Percentiles rank a stretch among this genome's conserved stretches.
Conservation (phyloP, 30 jellyfish, hydroid and myxozoan genomes). For the Sanderia malayensis region DNA sequence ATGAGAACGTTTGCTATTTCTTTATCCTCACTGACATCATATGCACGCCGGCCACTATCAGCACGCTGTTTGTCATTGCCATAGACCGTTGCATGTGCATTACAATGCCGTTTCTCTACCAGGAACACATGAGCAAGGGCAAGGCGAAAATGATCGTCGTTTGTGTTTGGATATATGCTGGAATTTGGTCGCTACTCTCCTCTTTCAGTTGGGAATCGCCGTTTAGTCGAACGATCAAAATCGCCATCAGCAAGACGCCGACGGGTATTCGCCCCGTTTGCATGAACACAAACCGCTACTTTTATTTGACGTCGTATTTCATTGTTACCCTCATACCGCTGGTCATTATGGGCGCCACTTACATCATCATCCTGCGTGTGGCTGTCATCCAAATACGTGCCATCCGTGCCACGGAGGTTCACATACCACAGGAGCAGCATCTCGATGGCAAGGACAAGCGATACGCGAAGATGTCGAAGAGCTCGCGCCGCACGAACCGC, state of each 20-base stretch:
- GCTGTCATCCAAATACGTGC: constrained; percentile 86
- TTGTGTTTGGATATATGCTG: constrained; percentile 67
- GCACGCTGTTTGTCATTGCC: constrained; percentile 82
- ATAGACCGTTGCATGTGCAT: constrained; percentile 88
- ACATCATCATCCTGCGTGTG: constrained; percentile 61
- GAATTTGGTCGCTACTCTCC: constrained; percentile 60
- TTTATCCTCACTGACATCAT: constrained; percentile 50
- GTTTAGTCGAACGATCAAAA: neutral
- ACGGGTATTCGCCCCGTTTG: constrained; percentile 17
- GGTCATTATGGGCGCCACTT: constrained; percentile 57
- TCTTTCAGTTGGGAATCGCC: constrained; percentile 67
- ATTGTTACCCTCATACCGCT: constrained; percentile 71
- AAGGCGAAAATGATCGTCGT: constrained; percentile 38
- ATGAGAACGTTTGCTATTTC: constrained; percentile 43
- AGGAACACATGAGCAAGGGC: constrained; percentile 28
- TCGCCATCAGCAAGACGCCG: neutral
- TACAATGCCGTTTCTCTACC: constrained; percentile 64
- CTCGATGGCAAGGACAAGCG: constrained; percentile 28
- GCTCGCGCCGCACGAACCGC: constrained; percentile 61
- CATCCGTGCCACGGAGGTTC: constrained; percentile 70
- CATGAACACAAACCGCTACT: constrained; percentile 44
- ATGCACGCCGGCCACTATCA: constrained; percentile 69
- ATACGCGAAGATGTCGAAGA: constrained; percentile 32
- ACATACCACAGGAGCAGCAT: constrained; percentile 28
- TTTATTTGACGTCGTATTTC: constrained; percentile 68